Percentiles rank a stretch among this genome's conserved stretches.
phyloP scores from a whole-genome alignment of 2,797 vertebrate genomes.

The Rhodeus uyekii region DNA sequence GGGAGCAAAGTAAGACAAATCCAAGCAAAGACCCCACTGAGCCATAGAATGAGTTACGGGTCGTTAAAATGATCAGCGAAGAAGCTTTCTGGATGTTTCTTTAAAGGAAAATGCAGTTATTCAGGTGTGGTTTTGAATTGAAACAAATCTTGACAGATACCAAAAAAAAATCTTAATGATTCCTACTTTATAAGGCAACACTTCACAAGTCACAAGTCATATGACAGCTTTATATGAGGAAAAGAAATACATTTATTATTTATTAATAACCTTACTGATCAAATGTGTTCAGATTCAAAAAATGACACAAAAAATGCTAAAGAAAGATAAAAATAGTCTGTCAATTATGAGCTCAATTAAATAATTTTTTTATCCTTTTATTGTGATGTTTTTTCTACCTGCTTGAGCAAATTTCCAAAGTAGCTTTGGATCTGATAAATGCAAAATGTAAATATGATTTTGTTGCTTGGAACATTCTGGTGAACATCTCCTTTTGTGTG shows the following conservation, averaged over 20 bases:
- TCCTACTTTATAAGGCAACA: too few species aligned
- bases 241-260: not conserved
- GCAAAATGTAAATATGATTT: not conserved
- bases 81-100: not conserved
- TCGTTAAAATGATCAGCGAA: not conserved
- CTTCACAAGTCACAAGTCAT: too few species aligned
- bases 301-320: too few species aligned
- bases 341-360: too few species aligned
- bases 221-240: not conserved
- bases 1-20: conserved; percentile 14
- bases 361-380: too few species aligned
- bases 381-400: too few species aligned
- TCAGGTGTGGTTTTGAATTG: too few species aligned
- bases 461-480: not conserved
- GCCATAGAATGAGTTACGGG: not conserved
- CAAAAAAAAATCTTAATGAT: too few species aligned
- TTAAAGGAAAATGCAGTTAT: not conserved
- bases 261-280: not conserved
- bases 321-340: too few species aligned
- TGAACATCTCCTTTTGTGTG: not conserved
- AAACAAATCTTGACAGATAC: too few species aligned
- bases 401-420: too few species aligned
- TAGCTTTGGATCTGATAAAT: too few species aligned
- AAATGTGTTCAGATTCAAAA: not conserved
- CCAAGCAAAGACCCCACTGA: not conserved